A percentile compares a stretch with the other conserved stretches of the same genome.
Conservation (phyloP, 53 echinoderm and acorn worm genomes). For the Arbacia lixula region DNA sequence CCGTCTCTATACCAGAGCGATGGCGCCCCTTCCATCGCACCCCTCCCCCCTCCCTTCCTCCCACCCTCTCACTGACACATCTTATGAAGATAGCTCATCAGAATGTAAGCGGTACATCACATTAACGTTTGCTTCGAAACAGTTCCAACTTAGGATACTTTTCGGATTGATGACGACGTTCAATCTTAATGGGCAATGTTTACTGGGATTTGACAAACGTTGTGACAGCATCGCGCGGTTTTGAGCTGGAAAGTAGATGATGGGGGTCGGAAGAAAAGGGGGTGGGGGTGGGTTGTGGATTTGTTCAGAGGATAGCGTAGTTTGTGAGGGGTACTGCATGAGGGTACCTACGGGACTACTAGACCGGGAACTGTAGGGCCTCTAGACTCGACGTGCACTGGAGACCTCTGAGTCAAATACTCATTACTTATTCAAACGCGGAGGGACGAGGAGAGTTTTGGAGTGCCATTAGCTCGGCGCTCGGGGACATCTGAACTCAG, state of each 20-base stretch:
- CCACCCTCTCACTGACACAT: too few species aligned
- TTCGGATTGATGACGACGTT: background rate
- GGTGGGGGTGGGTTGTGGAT: background rate
- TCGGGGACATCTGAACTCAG: constrained; percentile 28
- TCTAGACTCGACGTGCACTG: constrained; percentile 38
- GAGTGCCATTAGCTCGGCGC: constrained; percentile 55
- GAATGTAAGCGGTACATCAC: constrained; percentile 7
- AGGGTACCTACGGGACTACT: constrained; percentile 52
- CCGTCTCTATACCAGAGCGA: too few species aligned
- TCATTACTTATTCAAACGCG: constrained; percentile 54
- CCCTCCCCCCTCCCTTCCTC: too few species aligned
- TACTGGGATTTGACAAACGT: constrained; percentile 27
- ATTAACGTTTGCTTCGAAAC: too few species aligned
- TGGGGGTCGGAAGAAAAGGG: background rate
- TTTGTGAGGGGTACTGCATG: constrained; percentile 11
- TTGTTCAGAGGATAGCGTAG: constrained; percentile 9
- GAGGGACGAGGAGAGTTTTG: constrained; percentile 26
- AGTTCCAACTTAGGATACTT: background rate
- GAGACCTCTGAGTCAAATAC: constrained; percentile 39
- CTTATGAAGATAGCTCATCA: constrained; percentile 21
- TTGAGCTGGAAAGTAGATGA: background rate
- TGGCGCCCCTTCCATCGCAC: too few species aligned
- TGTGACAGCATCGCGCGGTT: constrained; percentile 21
- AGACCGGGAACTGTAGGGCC: constrained; percentile 51
- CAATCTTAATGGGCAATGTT: constrained; percentile 9